phyloP scores from a whole-genome alignment of 1,140 invertebrate species.

The Drosophila neocordata region DNA sequence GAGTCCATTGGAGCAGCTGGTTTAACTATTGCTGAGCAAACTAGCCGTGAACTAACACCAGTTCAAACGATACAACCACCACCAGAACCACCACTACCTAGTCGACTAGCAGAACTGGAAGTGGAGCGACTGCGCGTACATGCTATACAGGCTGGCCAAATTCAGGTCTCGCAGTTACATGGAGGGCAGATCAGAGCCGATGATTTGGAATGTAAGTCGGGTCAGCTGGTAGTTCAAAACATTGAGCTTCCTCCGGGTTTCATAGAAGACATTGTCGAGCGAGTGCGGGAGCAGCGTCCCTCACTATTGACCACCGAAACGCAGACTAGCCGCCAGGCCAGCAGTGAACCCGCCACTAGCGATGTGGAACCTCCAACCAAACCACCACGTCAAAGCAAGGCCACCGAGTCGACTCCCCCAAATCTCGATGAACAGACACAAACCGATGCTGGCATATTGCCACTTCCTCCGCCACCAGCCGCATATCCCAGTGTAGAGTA shows the following conservation, averaged over 20 bases:
- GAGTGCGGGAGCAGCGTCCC: slow-evolving; percentile 65
- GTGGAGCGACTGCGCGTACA: slow-evolving; percentile 90
- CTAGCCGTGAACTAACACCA: slow-evolving; percentile 57
- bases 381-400: slow-evolving; percentile 63
- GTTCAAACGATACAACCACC: slow-evolving; percentile 46
- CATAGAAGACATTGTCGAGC: slow-evolving; percentile 85
- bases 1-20: slow-evolving; percentile 38
- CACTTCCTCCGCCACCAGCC: slow-evolving; percentile 84
- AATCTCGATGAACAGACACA: slow-evolving; percentile 76
- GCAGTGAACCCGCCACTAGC: slow-evolving; percentile 59
- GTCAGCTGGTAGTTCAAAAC: slow-evolving; percentile 86
- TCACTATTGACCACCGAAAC: slow-evolving; percentile 63
- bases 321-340: slow-evolving; percentile 70
- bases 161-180: slow-evolving; percentile 91
- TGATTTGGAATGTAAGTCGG: slow-evolving; percentile 85
- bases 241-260: slow-evolving; percentile 87
- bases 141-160: slow-evolving; percentile 89
- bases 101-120: slow-evolving; percentile 87
- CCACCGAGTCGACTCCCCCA: slow-evolving; percentile 62
- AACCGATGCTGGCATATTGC: slow-evolving; percentile 84
- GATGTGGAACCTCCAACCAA: slow-evolving; percentile 68
- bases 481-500: slow-evolving; percentile 84
- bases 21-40: slow-evolving; percentile 49
- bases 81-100: slow-evolving; percentile 45
- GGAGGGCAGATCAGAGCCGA: slow-evolving; percentile 85